Percentiles rank a stretch among this genome's conserved stretches.
phyloP scores from a whole-genome alignment of 1,140 invertebrate genomes.

The Lepeophtheirus salmonis region DNA sequence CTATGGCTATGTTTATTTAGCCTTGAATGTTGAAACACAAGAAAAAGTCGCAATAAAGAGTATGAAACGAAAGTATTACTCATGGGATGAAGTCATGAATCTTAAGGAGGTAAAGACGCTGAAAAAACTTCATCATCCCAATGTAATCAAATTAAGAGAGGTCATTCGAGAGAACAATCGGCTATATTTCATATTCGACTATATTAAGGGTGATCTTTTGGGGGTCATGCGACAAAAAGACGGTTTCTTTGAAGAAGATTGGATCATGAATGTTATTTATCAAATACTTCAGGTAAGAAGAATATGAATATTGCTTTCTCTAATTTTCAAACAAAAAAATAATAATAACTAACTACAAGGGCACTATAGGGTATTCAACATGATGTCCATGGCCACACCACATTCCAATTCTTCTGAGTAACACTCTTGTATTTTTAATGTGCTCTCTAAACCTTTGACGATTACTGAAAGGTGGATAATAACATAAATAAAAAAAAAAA shows the following conservation, averaged over 20 bases:
- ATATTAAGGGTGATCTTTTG: constrained; percentile 44
- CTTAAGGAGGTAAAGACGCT: constrained; percentile 40
- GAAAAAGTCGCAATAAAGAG: constrained; percentile 38
- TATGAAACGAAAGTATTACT: constrained; percentile 44
- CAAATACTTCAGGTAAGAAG: constrained; percentile 16
- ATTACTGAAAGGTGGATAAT: too few species aligned
- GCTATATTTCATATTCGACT: constrained; percentile 42
- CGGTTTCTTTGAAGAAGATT: constrained; percentile 2
- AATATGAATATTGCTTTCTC: too few species aligned
- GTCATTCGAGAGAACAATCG: constrained; percentile 41
- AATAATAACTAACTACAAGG: too few species aligned
- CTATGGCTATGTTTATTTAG: constrained; percentile 36
- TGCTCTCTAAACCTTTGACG: too few species aligned
- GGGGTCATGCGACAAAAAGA: constrained; percentile 40
- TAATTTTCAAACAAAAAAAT: too few species aligned
- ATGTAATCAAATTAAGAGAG: constrained; percentile 39
- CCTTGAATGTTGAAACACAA: constrained; percentile 30
- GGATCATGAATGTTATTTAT: constrained; percentile 2
- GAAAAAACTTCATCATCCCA: constrained; percentile 39
- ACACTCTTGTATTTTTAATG: too few species aligned
- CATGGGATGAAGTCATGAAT: constrained; percentile 41
- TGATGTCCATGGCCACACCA: too few species aligned
- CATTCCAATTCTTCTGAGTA: too few species aligned
- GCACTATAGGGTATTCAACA: too few species aligned
- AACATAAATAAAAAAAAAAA: too few species aligned